Percentiles rank a stretch among this genome's conserved stretches.
These are phyloP conservation scores for Mercenaria mercenaria DNA, from an alignment of 1,140 invertebrate genomes.

Conservation along the genomic window DNA sequence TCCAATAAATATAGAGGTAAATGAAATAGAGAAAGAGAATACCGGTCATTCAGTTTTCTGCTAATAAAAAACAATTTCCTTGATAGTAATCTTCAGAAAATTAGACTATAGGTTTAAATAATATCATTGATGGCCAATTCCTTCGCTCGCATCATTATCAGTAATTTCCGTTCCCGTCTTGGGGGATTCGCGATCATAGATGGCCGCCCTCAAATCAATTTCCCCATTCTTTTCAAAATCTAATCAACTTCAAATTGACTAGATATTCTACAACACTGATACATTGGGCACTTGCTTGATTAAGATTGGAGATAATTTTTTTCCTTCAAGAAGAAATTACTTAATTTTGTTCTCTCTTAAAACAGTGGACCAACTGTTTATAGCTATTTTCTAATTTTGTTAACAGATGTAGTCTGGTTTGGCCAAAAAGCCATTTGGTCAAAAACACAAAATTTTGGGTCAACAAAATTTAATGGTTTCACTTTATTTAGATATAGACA, in stretches of 20 bases:
- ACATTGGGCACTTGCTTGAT: not conserved
- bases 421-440: no score
- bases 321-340: conserved; percentile 1
- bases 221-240: conserved; percentile 30
- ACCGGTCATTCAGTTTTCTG: not conserved
- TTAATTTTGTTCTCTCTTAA: not conserved
- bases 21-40: no score
- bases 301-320: not conserved
- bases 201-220: conserved; percentile 1
- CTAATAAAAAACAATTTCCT: conserved; percentile 11
- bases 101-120: conserved; percentile 20
- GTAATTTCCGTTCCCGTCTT: conserved; percentile 27
- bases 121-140: conserved; percentile 21
- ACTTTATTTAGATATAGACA: no score
- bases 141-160: not conserved
- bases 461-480: no score
- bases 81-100: not conserved
- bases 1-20: no score
- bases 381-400: no score
- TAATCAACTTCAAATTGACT: conserved; percentile 41
- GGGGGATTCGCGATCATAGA: not conserved
- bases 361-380: no score
- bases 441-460: no score
- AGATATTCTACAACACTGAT: not conserved
- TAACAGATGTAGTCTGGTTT: no score